These are phyloP conservation scores for Meloe dianella DNA, from an alignment of 2,888 invertebrate species.

Conservation along the genomic window DNA sequence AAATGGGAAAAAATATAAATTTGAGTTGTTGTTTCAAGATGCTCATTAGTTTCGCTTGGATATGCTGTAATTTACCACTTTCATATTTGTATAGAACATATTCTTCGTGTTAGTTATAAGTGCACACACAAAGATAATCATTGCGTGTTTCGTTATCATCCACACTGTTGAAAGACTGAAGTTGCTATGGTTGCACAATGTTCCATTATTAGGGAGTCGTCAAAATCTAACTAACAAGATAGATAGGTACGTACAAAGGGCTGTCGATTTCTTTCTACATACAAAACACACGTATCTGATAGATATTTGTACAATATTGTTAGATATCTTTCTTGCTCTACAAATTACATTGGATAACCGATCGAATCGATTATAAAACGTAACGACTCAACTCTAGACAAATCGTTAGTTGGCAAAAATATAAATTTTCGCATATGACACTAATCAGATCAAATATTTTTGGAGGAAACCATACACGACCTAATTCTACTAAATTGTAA, in stretches of 20 bases:
- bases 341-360: constrained; percentile 24
- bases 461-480: background rate
- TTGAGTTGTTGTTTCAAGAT: background rate
- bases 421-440: constrained; percentile 7
- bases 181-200: constrained; percentile 31
- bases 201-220: constrained; percentile 22
- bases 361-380: constrained; percentile 22
- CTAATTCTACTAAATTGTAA: constrained; percentile 4
- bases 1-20: background rate
- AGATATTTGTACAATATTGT: constrained; percentile 10
- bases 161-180: no score
- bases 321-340: background rate
- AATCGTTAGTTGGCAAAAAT: constrained; percentile 21
- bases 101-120: constrained; percentile 19
- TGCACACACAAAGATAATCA: constrained; percentile 22
- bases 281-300: constrained; percentile 15
- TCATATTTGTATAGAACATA: constrained; percentile 19
- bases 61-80: constrained; percentile 21
- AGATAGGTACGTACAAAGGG: no score
- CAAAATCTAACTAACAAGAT: constrained; percentile 1
- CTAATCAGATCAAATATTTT: constrained; percentile 7
- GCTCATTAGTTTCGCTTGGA: background rate
- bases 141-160: constrained; percentile 24
- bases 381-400: constrained; percentile 22
- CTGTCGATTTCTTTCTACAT: constrained; percentile 18